These are phyloP conservation scores for Pyxicephalus adspersus DNA, from an alignment of 2,113 vertebrate genomes.

Conservation along the genomic window DNA sequence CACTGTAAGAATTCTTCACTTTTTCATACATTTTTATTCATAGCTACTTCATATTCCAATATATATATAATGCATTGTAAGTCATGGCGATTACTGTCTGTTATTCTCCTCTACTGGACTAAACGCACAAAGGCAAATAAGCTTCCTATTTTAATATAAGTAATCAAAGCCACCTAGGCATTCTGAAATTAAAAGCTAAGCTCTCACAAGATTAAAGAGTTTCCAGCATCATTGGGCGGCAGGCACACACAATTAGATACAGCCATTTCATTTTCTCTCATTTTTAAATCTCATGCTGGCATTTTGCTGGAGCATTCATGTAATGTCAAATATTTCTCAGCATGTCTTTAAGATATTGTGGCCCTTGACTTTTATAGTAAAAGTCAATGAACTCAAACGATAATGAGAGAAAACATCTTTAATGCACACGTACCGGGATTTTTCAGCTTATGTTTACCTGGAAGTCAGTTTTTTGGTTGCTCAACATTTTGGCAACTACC, in stretches of 20 bases:
- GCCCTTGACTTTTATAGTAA: constrained; percentile 28
- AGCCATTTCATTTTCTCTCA: constrained; percentile 61
- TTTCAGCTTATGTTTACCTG: no score
- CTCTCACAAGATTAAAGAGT: constrained; percentile 66
- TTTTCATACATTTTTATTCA: no score
- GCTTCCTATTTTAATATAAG: constrained; percentile 62
- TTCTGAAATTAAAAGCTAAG: constrained; percentile 64
- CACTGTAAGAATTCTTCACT: no score
- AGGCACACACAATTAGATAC: constrained; percentile 59
- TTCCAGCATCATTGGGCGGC: constrained; percentile 53
- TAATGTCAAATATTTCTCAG: constrained; percentile 38
- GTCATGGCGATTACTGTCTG: constrained; percentile 62
- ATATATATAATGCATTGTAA: not conserved
- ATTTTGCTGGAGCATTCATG: constrained; percentile 51
- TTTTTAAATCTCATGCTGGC: constrained; percentile 56
- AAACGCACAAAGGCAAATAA: constrained; percentile 59
- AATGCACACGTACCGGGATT: not conserved
- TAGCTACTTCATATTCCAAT: not conserved
- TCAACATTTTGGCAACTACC: no score
- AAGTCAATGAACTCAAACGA: constrained; percentile 8
- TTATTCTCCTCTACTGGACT: constrained; percentile 56
- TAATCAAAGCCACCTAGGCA: constrained; percentile 65
- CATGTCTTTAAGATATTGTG: constrained; percentile 21
- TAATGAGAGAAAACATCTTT: not conserved
- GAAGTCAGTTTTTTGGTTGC: no score